Evolutionary conservation across 2,113 vertebrate genomes (phyloP), one percentile per base, ranked within the genome.

Genomic region (Rhea americana): DNA sequence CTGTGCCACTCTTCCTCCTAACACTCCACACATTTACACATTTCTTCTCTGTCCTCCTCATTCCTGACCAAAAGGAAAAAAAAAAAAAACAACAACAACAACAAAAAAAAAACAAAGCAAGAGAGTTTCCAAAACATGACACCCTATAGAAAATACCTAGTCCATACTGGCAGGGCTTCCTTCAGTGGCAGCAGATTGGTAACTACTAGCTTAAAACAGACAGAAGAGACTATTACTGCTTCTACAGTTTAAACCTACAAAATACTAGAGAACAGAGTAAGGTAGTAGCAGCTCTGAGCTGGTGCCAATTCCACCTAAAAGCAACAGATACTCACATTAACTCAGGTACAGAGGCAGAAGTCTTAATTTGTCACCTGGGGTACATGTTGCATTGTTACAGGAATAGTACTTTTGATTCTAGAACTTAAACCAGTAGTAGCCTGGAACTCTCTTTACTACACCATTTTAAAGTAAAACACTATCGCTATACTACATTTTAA

Each of bases 31-130:
- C 73, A 77, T 92, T 94, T 82, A 35, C 41, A 68, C 73, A 77
- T 92, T 94, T 82, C 83, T 84, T 85, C 94, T 94, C 39, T 94
- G 91, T 89, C 89, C 67, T 93, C 74, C 92, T 89, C 85, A 79
- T 39, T 95, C 78, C 87, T 63, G 79, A 97, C 76, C 94, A 68
- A 82, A 82, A 93, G 94, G 61, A 59, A 35, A 35, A 35, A 35
- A 70, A 81, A 79, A 93, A 95, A 59, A 59, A 71, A 82, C 35
- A 35, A 35, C 35, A 35, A 35, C 5, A 35, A 35, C 35, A 35
- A 35, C 35, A 79, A 93, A 95, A 59, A 59, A 45, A 45, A 45
- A 45, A 15, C 15, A 53, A 67, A 95, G 87, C 91, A 90, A 90
- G 85, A 95, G 67, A 13, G 61, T 75, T 89, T 94, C 92, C 93